These are phyloP conservation scores for Lathronympha strigana DNA, from an alignment of 2,888 invertebrate species.

Conservation along the genomic window DNA sequence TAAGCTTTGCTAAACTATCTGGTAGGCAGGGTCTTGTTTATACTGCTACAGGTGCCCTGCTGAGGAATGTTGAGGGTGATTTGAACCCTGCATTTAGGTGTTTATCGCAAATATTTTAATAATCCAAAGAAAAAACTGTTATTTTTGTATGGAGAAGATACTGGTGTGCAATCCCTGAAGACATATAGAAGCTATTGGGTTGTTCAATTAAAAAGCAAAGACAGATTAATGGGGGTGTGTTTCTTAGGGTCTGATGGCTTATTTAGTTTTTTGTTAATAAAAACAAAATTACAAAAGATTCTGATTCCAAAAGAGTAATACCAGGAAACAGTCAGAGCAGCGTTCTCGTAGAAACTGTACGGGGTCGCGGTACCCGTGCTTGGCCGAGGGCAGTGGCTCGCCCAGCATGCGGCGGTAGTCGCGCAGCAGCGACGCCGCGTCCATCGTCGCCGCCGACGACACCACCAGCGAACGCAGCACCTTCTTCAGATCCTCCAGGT, in stretches of 20 bases:
- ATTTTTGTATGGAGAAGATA: no score
- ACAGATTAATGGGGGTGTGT: no score
- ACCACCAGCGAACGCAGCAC: conserved; percentile 71
- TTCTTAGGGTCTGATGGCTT: background rate
- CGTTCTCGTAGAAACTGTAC: conserved; percentile 65
- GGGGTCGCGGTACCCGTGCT: conserved; percentile 64
- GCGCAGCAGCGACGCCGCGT: conserved; percentile 60
- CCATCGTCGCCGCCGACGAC: conserved; percentile 68
- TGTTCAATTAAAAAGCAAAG: no score
- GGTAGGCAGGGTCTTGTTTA: no score
- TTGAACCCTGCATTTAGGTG: no score
- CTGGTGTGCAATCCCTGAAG: no score
- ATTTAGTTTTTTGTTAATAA: background rate
- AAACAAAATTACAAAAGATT: background rate
- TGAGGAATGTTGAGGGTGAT: no score
- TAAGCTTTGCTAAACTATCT: no score
- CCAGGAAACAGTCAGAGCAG: conserved; percentile 70
- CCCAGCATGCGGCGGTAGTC: conserved; percentile 73
- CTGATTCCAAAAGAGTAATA: conserved; percentile 43
- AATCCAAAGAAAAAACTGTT: no score
- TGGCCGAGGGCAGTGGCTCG: conserved; percentile 56
- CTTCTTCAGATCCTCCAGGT: conserved; percentile 63
- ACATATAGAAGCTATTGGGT: no score
- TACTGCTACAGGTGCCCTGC: no score
- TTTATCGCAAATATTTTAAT: no score